Evolutionary conservation across 2,888 invertebrate species (phyloP), one percentile per base, ranked within the genome.

Genomic region (Stramonita haemastoma): DNA sequence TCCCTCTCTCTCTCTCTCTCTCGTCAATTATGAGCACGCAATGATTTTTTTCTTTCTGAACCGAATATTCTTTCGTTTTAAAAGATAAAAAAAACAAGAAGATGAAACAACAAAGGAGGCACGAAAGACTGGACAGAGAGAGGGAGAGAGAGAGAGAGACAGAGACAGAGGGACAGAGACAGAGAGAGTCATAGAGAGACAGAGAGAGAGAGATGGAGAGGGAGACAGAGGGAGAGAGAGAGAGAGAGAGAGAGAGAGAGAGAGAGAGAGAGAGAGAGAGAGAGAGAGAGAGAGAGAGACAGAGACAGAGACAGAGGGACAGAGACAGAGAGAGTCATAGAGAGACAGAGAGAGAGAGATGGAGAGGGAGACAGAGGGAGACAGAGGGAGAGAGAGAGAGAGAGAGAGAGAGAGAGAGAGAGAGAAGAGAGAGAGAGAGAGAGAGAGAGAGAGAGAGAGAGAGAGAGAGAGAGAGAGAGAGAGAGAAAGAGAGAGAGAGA

Each of bases 391-490:
- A 57, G 57, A 86, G 29, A 66, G 8, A 13, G 32, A 66, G 86
- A 66, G 22, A 32, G 57, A 57, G 60, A 60, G 57, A 56, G 60
- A 32, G 34, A 60, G 34, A 66, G 66, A 60, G 34, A 66, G 66
- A 86, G 66, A 56, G 60, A 22, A 86, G 56, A 29, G 87, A 60
- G 66, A 87, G 87, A 66, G 32, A 60, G 2, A 60, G 26, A 70
- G 66, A 87, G 56, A 29, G 73, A 70, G 66, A 87, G 87, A 70
- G 32, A 32, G 6, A 70, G 46, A 86, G 89, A 86, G 34, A 70
- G 89, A 86, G 36, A 86, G 77, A 86, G 29, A 86, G 46, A 36
- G 60, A 70, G 85, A 86, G 70, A 89, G 77, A 89, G 66, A 85
- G 46, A 46, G 29, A 26, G 56, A 36, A 34, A 32, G 26, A 32